phyloP scores from a whole-genome alignment of 92 coral and sea anemone genomes.

The Diadumene lineata region DNA sequence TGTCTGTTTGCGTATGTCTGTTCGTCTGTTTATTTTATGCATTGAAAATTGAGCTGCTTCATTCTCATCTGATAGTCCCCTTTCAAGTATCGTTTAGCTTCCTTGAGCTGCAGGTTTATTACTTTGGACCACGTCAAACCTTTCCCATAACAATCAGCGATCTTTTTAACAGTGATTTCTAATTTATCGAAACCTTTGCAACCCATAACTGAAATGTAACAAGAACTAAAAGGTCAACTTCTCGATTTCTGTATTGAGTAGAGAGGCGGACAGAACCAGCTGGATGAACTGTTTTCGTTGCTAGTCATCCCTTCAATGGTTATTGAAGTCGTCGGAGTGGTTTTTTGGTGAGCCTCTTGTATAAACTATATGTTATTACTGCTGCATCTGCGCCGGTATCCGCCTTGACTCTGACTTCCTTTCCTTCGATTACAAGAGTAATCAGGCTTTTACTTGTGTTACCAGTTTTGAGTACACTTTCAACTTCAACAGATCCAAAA shows the following conservation, averaged over 20 bases:
- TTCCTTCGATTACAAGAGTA: constrained; percentile 35
- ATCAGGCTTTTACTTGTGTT: constrained; percentile 28
- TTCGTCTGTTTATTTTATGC: too few relatives aligned
- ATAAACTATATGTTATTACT: constrained; percentile 58
- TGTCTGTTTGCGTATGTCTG: too few relatives aligned
- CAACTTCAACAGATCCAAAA: constrained; percentile 58
- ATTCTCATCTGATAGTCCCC: constrained; percentile 10
- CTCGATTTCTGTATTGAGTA: constrained; percentile 40
- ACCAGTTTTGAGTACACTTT: constrained; percentile 17
- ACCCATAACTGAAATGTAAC: constrained; percentile 13
- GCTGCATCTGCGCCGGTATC: constrained; percentile 69
- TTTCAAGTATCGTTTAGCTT: constrained; percentile 16
- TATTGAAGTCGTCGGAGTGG: constrained; percentile 49
- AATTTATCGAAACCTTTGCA: constrained; percentile 9
- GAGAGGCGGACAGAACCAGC: constrained; percentile 44
- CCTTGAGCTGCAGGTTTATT: not conserved
- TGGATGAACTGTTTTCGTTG: constrained; percentile 46
- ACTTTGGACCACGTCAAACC: constrained; percentile 14
- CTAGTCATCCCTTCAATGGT: constrained; percentile 59
- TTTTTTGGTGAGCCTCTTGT: constrained; percentile 45
- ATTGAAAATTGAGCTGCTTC: too few relatives aligned
- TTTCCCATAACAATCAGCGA: not conserved
- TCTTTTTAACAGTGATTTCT: not conserved
- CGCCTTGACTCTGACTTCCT: constrained; percentile 36
- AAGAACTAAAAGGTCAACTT: constrained; percentile 42